Evolutionary conservation across 2,113 vertebrate genomes (phyloP), one percentile per base, ranked within the genome.

Genomic region (Vombatus ursinus): DNA sequence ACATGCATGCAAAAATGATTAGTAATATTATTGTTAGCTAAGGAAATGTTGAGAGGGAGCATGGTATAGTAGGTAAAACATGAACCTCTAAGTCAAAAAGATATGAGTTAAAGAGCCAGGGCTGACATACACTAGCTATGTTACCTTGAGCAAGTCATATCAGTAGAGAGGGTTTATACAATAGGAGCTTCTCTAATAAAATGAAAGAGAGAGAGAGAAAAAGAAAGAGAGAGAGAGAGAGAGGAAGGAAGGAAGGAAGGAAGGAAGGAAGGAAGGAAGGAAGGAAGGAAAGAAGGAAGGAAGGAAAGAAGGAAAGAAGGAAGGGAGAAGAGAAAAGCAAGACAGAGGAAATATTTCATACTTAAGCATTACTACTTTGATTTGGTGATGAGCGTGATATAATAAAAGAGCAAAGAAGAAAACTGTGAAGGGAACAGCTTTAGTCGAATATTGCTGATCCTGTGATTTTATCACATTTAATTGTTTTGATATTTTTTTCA

Each of bases 401-500:
- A n/a, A 77, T 77, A 77, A 77, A 77, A 77, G 68, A 77, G 68
- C 68, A 77, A 77, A 77, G 37, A 77, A 77, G 37, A 77, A n/a
- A 77, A 44, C 68, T 22, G 68, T 44, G 89, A 49, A 90, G 49
- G 48, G 89, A 90, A 90, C 89, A 90, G 49, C 47, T 90, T 48
- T 26, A 50, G 89, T 90, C 8, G 12, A 90, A 90, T 50, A 28
- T 16, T 48, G 89, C 49, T 49, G 89, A 90, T 90, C 48, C 49
- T 48, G 26, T 49, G 49, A 50, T 90, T 90, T 90, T 50, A 90
- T 48, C 37, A 77, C 68, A 77, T 77, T 77, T 77, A 77, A 77
- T 77, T 50, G 89, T 90, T 50, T 89, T 92, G 31, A 89, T 26
- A 96, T 92, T 44, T 92, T 53, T 52, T 52, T 50, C 52, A 37